phyloP scores from a whole-genome alignment of 2,888 invertebrate species.

The Bhutanitis thaidina region DNA sequence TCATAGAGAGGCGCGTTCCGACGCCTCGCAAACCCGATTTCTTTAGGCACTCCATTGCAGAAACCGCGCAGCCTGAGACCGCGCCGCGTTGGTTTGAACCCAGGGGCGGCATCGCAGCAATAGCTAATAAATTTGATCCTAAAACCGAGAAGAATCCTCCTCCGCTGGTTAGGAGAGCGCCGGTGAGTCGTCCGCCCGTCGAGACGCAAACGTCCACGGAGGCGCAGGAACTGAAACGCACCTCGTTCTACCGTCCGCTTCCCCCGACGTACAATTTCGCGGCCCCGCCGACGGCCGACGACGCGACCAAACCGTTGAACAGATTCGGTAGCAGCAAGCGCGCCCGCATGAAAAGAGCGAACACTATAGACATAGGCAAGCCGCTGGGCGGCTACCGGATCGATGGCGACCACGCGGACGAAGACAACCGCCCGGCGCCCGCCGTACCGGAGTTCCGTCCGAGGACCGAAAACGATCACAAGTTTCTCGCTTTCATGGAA shows the following conservation, averaged over 20 bases:
- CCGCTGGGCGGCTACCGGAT: constrained; percentile 78
- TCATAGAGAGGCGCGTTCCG: constrained; percentile 53
- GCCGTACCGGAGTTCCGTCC: constrained; percentile 86
- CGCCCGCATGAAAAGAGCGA: constrained; percentile 90
- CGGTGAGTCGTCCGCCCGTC: constrained; percentile 25
- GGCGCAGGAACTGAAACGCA: constrained; percentile 46
- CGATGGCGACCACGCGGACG: constrained; percentile 67
- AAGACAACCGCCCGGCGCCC: constrained; percentile 55
- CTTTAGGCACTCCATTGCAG: constrained; percentile 64
- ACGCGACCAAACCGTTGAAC: constrained; percentile 55
- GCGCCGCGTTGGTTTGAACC: constrained; percentile 48
- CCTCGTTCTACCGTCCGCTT: constrained; percentile 55
- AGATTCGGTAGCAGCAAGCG: constrained; percentile 82
- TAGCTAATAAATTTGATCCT: constrained; percentile 63
- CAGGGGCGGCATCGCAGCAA: constrained; percentile 58
- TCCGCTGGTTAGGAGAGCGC: constrained; percentile 28
- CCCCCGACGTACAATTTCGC: constrained; percentile 70
- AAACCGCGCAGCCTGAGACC: constrained; percentile 33
- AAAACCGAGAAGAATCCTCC: constrained; percentile 45
- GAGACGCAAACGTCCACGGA: constrained; percentile 36
- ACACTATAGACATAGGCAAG: constrained; percentile 93
- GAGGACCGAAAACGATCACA: constrained; percentile 91
- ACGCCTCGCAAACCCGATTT: constrained; percentile 53
- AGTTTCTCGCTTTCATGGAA: constrained; percentile 90
- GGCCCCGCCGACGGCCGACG: constrained; percentile 54